Evolutionary conservation across 2,797 vertebrate species (phyloP).

Genomic region (Threskiornis aethiopicus): DNA sequence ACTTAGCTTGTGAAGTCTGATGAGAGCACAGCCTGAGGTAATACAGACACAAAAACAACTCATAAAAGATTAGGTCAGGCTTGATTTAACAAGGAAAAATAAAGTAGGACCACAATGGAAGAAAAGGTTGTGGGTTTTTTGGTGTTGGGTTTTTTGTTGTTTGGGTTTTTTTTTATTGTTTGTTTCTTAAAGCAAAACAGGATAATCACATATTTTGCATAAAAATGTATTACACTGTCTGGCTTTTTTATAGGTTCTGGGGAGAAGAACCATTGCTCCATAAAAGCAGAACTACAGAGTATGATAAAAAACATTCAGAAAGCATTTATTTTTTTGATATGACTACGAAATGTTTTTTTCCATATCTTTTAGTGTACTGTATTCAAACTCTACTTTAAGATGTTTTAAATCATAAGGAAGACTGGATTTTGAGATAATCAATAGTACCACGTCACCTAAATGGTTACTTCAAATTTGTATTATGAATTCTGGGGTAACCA

Average conservation of each 20-base stretch:
- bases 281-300: neutral
- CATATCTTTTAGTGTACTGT: neutral
- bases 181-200: neutral
- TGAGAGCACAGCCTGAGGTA: slow-evolving; percentile 47
- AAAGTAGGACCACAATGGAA: neutral
- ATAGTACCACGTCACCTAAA: neutral
- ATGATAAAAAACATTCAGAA: neutral
- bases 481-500: neutral
- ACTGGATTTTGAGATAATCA: neutral
- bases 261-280: neutral
- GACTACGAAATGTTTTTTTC: neutral
- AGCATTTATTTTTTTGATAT: neutral
- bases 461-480: neutral
- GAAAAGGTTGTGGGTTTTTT: neutral
- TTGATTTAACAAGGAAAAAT: slow-evolving; percentile 43
- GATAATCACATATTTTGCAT: neutral
- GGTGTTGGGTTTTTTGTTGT: too few species aligned
- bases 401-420: neutral
- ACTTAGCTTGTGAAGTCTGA: slow-evolving; percentile 48
- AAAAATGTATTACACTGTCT: neutral
- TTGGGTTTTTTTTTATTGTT: neutral
- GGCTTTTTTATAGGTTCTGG: neutral
- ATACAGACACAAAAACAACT: slow-evolving; percentile 34
- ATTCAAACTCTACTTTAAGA: neutral
- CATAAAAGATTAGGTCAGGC: neutral